Evolutionary conservation across 1,140 invertebrate genomes (phyloP), one percentile per base, ranked within the genome.

Genomic region (Lineus longissimus): DNA sequence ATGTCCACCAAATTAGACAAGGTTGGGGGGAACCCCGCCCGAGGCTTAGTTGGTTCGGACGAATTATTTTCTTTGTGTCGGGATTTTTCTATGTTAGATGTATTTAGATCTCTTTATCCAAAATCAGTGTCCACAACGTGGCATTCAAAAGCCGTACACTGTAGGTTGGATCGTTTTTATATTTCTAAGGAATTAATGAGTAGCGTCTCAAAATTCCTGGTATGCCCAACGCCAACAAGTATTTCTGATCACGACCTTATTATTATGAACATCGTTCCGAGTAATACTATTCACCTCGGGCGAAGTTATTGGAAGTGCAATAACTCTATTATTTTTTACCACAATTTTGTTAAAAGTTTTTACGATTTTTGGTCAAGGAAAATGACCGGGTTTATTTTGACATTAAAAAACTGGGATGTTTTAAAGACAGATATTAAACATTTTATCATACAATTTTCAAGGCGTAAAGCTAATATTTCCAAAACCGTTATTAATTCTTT

Each of bases 291-390:
- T 22, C 25, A 23, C 13, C 27, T 63, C 1, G 70, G 68, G 13
- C 51, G 51, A 7, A 64, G 63, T 17, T 70, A 61, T 64, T 71
- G 69, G 64, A 64, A 68, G 27, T 69, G 63, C 61, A 66, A 68
- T 58, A 65, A 63, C 57, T 55, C 41, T 61, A 19, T 66, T 25
- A 29, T 23, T 51, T 40, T 22, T 55, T 31, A 22, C 9, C 17
- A 1, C 6, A 13, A 30, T 19, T 27, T 31, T 15, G 15, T 4
- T 7, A 36, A 36, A 36, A 13, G 13, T 6, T 36, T 56, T 64
- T 64, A 72, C 58, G 19, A 63, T 25, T 36, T 68, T 27, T 70
- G 68, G 17, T 29, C 45, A 0, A 1, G 22, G 29, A 40, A 55
- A 31, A 15, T 19, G 17, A 57, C 55, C 15, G 55, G 19, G 64